phyloP scores from a whole-genome alignment of 2,888 invertebrate species.

The Eulithis prunata region DNA sequence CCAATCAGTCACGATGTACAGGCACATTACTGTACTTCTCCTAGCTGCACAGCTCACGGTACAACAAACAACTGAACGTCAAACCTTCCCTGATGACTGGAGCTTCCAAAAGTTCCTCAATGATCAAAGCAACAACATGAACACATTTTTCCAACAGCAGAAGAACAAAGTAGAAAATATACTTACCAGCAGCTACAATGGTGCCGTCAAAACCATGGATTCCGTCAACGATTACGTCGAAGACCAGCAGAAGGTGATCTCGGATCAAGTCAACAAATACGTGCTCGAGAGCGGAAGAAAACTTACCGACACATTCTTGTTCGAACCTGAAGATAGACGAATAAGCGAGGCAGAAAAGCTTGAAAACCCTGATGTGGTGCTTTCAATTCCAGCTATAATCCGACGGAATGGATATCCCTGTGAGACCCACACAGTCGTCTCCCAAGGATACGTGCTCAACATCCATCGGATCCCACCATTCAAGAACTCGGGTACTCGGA shows the following conservation, averaged over 20 bases:
- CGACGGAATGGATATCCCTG: slow-evolving; percentile 86
- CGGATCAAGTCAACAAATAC: slow-evolving; percentile 59
- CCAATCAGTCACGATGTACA: slow-evolving; percentile 24
- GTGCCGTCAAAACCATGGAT: slow-evolving; percentile 52
- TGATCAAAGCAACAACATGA: slow-evolving; percentile 37
- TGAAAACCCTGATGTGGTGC: slow-evolving; percentile 62
- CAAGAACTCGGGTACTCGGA: slow-evolving; percentile 59
- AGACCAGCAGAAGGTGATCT: slow-evolving; percentile 59
- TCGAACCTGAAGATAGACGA: slow-evolving; percentile 45
- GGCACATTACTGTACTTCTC: slow-evolving; percentile 20
- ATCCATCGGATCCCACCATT: slow-evolving; percentile 90
- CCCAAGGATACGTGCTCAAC: slow-evolving; percentile 92
- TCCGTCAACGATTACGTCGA: slow-evolving; percentile 62
- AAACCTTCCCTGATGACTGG: slow-evolving; percentile 9
- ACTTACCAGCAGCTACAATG: slow-evolving; percentile 49
- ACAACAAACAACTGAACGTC: slow-evolving; percentile 14
- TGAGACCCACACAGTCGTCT: slow-evolving; percentile 88
- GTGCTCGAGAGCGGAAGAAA: slow-evolving; percentile 58
- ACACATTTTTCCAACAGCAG: slow-evolving; percentile 46
- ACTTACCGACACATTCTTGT: slow-evolving; percentile 58
- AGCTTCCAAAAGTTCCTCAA: slow-evolving; percentile 38
- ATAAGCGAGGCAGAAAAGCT: slow-evolving; percentile 49
- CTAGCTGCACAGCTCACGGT: slow-evolving; percentile 21
- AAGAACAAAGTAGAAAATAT: slow-evolving; percentile 55
- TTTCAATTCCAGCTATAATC: slow-evolving; percentile 71